These are phyloP conservation scores for Micrasema minimum DNA, from an alignment of 1,140 invertebrate species.

Conservation along the genomic window DNA sequence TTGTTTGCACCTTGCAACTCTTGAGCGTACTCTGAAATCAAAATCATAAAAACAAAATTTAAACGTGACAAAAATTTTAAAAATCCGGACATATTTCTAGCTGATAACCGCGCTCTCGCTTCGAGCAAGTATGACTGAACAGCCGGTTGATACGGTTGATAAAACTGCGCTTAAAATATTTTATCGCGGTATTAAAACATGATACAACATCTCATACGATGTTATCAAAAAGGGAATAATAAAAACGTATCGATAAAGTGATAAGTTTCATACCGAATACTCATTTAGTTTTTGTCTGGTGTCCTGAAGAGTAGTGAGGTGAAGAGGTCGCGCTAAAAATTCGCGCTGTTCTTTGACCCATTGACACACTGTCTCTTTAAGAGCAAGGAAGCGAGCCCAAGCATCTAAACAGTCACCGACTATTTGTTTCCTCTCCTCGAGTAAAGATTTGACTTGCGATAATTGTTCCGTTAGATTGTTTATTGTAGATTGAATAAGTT, in stretches of 20 bases:
- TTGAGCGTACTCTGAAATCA: constrained; percentile 83
- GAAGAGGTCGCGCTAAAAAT: constrained; percentile 81
- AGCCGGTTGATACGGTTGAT: too few species aligned
- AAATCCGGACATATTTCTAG: constrained; percentile 3
- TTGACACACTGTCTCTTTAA: constrained; percentile 81
- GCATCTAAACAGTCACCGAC: constrained; percentile 89
- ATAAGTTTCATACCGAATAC: constrained; percentile 77
- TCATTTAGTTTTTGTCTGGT: constrained; percentile 87
- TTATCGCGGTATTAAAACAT: constrained; percentile 10
- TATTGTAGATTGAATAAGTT: constrained; percentile 80
- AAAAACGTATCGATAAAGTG: background rate
- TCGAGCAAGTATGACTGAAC: background rate
- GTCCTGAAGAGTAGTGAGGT: constrained; percentile 80
- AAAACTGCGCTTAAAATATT: background rate
- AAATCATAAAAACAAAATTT: constrained; percentile 35
- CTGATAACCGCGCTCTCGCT: constrained; percentile 19
- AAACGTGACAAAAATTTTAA: constrained; percentile 3
- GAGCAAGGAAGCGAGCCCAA: constrained; percentile 85
- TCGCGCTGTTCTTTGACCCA: constrained; percentile 86
- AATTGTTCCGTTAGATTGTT: constrained; percentile 81
- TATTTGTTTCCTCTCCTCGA: constrained; percentile 85
- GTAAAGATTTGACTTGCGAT: constrained; percentile 76
- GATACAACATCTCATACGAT: background rate
- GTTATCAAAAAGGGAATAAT: constrained; percentile 30
- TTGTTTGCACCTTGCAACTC: constrained; percentile 87